Evolutionary conservation across 2,888 invertebrate species (phyloP).

Genomic region (Andricus curvator): DNA sequence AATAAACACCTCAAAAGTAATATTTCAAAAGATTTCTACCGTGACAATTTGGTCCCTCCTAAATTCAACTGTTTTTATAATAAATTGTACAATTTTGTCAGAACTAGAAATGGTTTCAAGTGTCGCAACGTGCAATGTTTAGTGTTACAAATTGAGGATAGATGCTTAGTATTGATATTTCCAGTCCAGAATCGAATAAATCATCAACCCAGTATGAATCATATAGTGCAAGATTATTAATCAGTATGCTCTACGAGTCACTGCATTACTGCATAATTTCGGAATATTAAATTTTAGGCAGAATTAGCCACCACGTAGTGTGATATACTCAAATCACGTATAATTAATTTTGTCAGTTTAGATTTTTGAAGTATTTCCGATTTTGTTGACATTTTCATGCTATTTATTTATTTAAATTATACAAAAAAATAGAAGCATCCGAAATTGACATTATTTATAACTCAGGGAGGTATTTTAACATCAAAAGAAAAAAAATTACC

Average conservation of each 20-base stretch:
- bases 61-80: not conserved
- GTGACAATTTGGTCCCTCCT: too few species aligned
- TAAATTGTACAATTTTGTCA: not conserved
- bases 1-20: too few species aligned
- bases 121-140: conserved; percentile 10
- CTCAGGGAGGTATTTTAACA: too few species aligned
- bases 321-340: conserved; percentile 11
- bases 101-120: conserved; percentile 8
- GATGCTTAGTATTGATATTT: conserved; percentile 7
- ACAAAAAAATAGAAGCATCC: too few species aligned
- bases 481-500: too few species aligned
- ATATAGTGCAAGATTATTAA: conserved; percentile 45
- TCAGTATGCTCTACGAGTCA: conserved; percentile 53
- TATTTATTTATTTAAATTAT: too few species aligned
- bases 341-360: not conserved
- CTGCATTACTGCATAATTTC: conserved; percentile 54
- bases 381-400: too few species aligned
- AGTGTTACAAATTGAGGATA: not conserved
- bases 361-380: too few species aligned
- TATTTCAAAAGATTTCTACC: too few species aligned
- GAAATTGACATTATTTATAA: too few species aligned
- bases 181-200: conserved; percentile 28
- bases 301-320: not conserved
- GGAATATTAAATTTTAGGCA: conserved; percentile 32
- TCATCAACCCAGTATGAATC: conserved; percentile 28